Evolutionary conservation across 1,140 invertebrate genomes (phyloP), one percentile per base, ranked within the genome.

Genomic region (Kradibia gibbosae): DNA sequence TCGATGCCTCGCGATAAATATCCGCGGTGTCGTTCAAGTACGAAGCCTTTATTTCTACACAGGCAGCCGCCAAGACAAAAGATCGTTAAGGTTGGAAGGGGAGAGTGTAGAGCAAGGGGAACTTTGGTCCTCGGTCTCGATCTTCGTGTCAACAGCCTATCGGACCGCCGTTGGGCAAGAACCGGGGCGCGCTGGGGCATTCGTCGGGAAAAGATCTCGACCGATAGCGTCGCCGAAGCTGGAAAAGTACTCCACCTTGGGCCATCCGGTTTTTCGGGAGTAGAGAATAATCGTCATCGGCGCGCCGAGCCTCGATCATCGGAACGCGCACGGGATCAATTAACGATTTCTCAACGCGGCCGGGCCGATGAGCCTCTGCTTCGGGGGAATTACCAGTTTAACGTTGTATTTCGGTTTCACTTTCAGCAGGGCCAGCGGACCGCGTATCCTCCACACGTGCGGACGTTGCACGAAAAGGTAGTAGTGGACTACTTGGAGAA

Each of bases 351-450:
- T 78, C 50, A 78, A 78, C 45, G 34, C 4, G 48, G 28, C 39
- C 10, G 15, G 13, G 42, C 45, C 28, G 71, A 73, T 73, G 42
- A 42, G 34, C 28, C 31, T 25, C 48, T 2, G 4, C 15, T 36
- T 20, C n/a, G 25, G 36, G 17, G 7, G 13, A 71, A 70, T 55
- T 71, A 78, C 48, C 45, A 4, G 36, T 22, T 71, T 78, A 71
- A 71, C 36, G 39, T 71, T 57, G 55, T 78, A 42, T 75, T 78
- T 78, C 48, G 77, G 62, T 53, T 78, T 78, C 36, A 71, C 77
- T 70, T 71, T 78, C 50, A 67, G 57, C 65, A 71, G 77, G 50
- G 22, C 31, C 62, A n/a, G 17, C 36, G 11, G 22, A 62, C 39
- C 10, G 50, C 75, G 28, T 10, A n/a, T 31, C 11, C 60, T 1